Evolutionary conservation across 2,797 vertebrate genomes (phyloP).

Genomic region (Phalanger gymnotis): DNA sequence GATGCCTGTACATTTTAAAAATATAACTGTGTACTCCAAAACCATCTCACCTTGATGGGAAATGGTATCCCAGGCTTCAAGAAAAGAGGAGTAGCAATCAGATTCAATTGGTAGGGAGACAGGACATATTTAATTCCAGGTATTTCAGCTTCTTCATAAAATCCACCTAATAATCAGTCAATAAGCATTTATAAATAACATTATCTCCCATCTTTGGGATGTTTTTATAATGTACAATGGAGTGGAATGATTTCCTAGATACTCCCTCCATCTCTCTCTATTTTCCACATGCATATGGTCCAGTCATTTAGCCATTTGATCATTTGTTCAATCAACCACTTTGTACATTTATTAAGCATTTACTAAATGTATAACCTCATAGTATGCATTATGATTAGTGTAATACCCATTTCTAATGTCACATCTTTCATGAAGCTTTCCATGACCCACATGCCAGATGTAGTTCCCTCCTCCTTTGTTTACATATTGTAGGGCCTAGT

Average conservation of each 20-base stretch:
- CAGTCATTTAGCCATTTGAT: background rate
- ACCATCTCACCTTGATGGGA: conserved; percentile 88
- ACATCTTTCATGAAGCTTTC: background rate
- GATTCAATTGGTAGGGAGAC: conserved; percentile 90
- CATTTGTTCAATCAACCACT: background rate
- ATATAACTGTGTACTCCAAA: background rate
- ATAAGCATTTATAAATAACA: background rate
- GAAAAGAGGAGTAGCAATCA: conserved; percentile 93
- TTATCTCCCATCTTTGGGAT: background rate
- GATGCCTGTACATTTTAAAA: background rate
- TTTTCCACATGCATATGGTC: background rate
- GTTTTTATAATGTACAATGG: background rate
- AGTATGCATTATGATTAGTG: background rate
- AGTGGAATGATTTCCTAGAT: background rate
- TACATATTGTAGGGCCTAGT: background rate
- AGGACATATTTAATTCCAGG: conserved; percentile 87
- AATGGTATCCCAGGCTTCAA: conserved; percentile 95
- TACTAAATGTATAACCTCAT: background rate
- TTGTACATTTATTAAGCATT: background rate
- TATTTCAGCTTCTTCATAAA: conserved; percentile 91
- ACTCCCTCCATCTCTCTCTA: background rate
- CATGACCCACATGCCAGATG: background rate
- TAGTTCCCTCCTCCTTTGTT: background rate
- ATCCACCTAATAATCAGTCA: conserved; percentile 87
- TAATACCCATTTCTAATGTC: background rate